Evolutionary conservation across 2,888 invertebrate species (phyloP).

Genomic region (Aleiodes leptofemur): DNA sequence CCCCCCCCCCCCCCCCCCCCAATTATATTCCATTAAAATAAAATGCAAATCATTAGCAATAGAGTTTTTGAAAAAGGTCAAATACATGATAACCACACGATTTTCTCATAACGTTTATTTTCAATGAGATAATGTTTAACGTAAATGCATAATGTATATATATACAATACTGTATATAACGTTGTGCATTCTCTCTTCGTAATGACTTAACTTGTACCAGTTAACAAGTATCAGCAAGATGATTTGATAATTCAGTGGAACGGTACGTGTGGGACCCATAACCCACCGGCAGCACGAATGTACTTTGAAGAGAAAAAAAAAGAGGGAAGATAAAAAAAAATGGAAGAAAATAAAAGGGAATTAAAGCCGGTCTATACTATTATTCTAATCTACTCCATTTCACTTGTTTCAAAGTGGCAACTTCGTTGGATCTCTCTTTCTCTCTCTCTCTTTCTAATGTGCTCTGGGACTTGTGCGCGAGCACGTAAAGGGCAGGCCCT

Average conservation of each 20-base stretch:
- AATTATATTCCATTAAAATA: not conserved
- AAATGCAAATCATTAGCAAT: not conserved
- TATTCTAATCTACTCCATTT: constrained; percentile 17
- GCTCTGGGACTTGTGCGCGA: constrained; percentile 43
- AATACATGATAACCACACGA: constrained; percentile 7
- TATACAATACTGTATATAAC: constrained; percentile 43
- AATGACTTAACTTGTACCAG: constrained; percentile 68
- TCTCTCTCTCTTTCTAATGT: constrained; percentile 38
- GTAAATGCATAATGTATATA: constrained; percentile 64
- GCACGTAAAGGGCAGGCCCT: constrained; percentile 62
- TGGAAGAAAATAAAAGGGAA: constrained; percentile 14
- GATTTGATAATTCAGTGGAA: constrained; percentile 63
- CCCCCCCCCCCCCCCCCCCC: not conserved
- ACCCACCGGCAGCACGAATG: not conserved
- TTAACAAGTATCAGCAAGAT: constrained; percentile 63
- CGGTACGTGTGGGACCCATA: constrained; percentile 45
- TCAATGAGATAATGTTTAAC: constrained; percentile 42
- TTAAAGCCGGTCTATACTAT: not conserved
- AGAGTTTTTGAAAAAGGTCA: constrained; percentile 2
- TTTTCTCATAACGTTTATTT: constrained; percentile 17
- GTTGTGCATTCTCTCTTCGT: constrained; percentile 63
- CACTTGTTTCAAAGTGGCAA: constrained; percentile 19
- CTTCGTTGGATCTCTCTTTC: constrained; percentile 3
- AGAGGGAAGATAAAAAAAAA: constrained; percentile 13
- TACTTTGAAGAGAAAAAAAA: constrained; percentile 26